Conservation (phyloP, 2,797 vertebrate genomes). For the Caiman crocodilus region DNA sequence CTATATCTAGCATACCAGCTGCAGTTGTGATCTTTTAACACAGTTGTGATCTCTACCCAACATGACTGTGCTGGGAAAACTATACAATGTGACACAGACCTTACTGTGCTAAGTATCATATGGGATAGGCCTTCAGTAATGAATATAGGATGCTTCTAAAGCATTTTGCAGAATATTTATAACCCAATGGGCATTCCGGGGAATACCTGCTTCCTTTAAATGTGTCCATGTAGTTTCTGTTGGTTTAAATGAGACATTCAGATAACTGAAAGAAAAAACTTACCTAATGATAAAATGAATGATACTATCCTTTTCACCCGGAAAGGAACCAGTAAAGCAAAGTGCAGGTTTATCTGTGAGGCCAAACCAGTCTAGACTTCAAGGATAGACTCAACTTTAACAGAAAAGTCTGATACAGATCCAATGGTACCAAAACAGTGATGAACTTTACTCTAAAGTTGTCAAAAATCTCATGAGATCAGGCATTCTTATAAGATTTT, state of each 20-base stretch:
- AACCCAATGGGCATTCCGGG: not conserved
- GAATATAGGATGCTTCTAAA: not conserved
- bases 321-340: rapidly evolving
- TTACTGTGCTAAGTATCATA: not conserved
- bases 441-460: not conserved
- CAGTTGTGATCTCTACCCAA: no score
- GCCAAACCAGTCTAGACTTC: not conserved
- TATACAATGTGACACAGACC: no score
- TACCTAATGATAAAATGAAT: not conserved
- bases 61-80: no score
- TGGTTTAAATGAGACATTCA: not conserved
- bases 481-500: not conserved
- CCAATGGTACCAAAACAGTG: not conserved
- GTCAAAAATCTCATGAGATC: not conserved
- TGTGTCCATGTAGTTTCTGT: not conserved
- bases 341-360: not conserved
- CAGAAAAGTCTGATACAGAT: not conserved
- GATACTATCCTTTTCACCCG: not conserved
- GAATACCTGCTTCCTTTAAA: not conserved
- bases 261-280: not conserved
- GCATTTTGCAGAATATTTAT: not conserved
- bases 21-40: no score
- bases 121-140: not conserved
- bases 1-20: no score
- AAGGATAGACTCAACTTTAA: not conserved